Base-by-base conservation (phyloP, 2,797 vertebrate species). In the Leuciscus waleckii region DNA sequence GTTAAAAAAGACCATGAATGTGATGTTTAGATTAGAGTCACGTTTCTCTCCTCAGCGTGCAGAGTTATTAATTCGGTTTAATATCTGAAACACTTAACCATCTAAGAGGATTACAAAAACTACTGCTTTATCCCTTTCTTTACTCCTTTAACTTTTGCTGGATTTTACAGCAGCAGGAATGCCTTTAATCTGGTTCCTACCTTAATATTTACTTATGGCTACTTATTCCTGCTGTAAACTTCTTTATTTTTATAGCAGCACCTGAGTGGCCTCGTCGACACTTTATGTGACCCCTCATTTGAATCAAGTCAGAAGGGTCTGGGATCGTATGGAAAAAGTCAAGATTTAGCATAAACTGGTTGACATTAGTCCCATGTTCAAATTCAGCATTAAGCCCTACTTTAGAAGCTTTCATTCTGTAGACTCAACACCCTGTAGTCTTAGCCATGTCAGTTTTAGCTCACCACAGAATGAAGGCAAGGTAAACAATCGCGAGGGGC, bases 61-160 rank as follows among this genome's bases (percentile, higher is more conserved):
- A 32, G 61, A 65, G 51, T 71, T 82, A 74, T 75, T 81, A 26
- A 81, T 70, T 54, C 23, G 16, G 32, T 81, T 73, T 80, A 80
- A 82, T 83, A 75, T 84, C 78, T 51, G 65, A 87, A 87, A 85
- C 86, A 79, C 73, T 85, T 77, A 83, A 86, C 61, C 67, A 79
- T 6, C 32, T 87, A 90, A 90, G 88, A 89, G 86, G 86, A 90
- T 90, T 86, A 79, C 61, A 46, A 70, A 69, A 83, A 75, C 81
- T 39, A 35, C 51, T 70, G 82, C 54, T 41, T 86, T 70, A 87
- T 86, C 84, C 84, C 19, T 37, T 76, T 73, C 61, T 54, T 69
- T 68, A 77, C 63, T 32, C 23, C 75, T 56, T 67, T 65, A 61
- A 65, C 26, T 46, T 80, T 74, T 77, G 29, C 61, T 43, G 41